These are phyloP conservation scores for Ladona fulva DNA, from an alignment of 1,140 invertebrate species.

Conservation along the genomic window DNA sequence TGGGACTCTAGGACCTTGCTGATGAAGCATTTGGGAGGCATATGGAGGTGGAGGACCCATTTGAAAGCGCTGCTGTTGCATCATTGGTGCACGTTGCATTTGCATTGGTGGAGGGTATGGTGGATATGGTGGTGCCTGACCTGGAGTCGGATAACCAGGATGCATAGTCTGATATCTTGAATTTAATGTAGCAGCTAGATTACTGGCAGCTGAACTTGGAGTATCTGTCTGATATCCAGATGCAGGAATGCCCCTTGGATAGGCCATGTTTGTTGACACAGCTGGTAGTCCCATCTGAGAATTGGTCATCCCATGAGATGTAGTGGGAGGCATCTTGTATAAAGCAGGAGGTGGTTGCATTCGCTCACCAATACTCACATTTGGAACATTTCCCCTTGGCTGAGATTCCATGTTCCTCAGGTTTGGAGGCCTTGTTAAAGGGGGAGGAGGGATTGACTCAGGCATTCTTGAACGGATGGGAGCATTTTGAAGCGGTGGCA, in stretches of 20 bases:
- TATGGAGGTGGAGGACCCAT: neutral
- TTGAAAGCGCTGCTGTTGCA: neutral
- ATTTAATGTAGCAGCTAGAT: neutral
- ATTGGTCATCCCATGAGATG: neutral
- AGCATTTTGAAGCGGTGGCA: neutral
- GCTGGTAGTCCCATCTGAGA: neutral
- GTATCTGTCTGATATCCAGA: neutral
- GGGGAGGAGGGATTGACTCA: neutral
- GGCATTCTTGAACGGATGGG: neutral
- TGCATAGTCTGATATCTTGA: neutral
- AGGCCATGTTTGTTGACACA: neutral
- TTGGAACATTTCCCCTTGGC: neutral
- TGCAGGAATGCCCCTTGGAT: neutral
- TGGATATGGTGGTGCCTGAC: neutral
- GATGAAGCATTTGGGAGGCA: neutral
- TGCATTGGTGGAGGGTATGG: neutral
- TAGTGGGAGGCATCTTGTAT: neutral
- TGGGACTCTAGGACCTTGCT: neutral
- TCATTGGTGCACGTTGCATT: neutral
- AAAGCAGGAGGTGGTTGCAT: neutral
- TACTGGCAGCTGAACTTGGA: neutral
- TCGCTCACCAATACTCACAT: neutral
- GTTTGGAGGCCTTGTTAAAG: neutral
- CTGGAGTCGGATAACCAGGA: neutral
- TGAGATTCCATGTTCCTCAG: neutral